Base-by-base conservation (phyloP, 2,888 invertebrate species). In the Hydriomena furcata region DNA sequence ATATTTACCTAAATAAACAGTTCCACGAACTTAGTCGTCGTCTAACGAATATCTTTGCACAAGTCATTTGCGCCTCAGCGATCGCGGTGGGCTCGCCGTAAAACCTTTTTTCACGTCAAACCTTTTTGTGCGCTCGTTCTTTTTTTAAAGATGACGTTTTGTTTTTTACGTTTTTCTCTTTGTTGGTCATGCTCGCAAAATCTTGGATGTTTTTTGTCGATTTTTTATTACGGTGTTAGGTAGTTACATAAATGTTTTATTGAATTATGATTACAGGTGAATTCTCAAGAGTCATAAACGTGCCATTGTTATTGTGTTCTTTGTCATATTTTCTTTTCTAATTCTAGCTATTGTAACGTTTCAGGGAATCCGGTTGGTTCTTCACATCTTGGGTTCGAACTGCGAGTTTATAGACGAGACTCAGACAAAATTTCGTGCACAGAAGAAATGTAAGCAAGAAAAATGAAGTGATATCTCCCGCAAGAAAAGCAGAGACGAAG, bases 21-120 rank as follows among this genome's bases (percentile, higher is more conserved):
- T 84, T 82, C 81, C 56, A 61, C 56, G 82, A 84, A 82, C 57
- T 58, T 50, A 56, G 52, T 59, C 71, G 65, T 48, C 52, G 61
- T 63, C 60, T 67, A 73, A 72, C 63, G 62, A 69, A 69, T 69
- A 58, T 71, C 65, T 85, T 86, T 82, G 69, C 79, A 68, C 68
- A 81, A 79, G 58, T 75, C 72, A 79, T 84, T 84, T 69, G 69
- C 76, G 73, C 66, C 68, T 54, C 43, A 58, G 52, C 62, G 66
- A 61, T 52, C 54, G 54, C 54, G 70, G 68, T 65, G 73, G 67
- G 63, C 62, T 63, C 56, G 59, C 55, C 63, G 47, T 59, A 48
- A 56, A 55, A 54, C 45, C 50, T 56, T 55, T 66, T 66, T 65
- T 63, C 58, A 47, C 27, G 34, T 32, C 2, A 23, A 48, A 28